Percentiles rank a stretch among this genome's conserved stretches.
These are phyloP conservation scores for Cheilosia pagana DNA, from an alignment of 2,888 invertebrate genomes.

Conservation along the genomic window DNA sequence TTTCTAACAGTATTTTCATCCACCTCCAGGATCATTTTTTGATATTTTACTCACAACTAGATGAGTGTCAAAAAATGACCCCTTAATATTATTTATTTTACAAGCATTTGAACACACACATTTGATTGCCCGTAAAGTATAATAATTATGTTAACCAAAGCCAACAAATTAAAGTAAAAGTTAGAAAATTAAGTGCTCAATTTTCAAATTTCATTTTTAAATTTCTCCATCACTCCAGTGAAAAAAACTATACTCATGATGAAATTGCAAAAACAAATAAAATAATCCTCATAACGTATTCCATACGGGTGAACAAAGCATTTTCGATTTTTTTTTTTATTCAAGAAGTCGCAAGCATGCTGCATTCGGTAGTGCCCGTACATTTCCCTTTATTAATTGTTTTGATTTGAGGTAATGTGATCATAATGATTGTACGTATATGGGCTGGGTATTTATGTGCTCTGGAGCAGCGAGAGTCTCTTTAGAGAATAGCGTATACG, in stretches of 20 bases:
- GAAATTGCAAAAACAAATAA: slow-evolving; percentile 30
- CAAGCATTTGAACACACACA: no score
- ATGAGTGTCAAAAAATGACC: no score
- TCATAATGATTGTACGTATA: slow-evolving; percentile 30
- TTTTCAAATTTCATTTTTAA: not conserved
- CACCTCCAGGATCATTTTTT: no score
- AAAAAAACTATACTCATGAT: not conserved
- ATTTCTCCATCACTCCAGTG: not conserved
- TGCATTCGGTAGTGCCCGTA: slow-evolving; percentile 52
- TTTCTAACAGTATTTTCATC: no score
- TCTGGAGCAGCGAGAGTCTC: slow-evolving; percentile 29
- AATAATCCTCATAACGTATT: slow-evolving; percentile 55
- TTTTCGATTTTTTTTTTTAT: not conserved
- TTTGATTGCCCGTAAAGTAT: no score
- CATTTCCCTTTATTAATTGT: slow-evolving; percentile 63
- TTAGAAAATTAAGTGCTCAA: not conserved
- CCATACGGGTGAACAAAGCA: slow-evolving; percentile 37
- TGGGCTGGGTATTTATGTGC: slow-evolving; percentile 15
- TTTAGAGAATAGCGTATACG: slow-evolving; percentile 4
- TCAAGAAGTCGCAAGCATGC: slow-evolving; percentile 28
- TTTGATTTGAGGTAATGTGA: slow-evolving; percentile 57
- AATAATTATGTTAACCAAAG: no score
- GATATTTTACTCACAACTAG: no score
- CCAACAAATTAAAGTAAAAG: not conserved
- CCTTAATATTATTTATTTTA: no score